These are phyloP conservation scores for Noturus placidus DNA, from an alignment of 2,113 vertebrate genomes.

Conservation along the genomic window DNA sequence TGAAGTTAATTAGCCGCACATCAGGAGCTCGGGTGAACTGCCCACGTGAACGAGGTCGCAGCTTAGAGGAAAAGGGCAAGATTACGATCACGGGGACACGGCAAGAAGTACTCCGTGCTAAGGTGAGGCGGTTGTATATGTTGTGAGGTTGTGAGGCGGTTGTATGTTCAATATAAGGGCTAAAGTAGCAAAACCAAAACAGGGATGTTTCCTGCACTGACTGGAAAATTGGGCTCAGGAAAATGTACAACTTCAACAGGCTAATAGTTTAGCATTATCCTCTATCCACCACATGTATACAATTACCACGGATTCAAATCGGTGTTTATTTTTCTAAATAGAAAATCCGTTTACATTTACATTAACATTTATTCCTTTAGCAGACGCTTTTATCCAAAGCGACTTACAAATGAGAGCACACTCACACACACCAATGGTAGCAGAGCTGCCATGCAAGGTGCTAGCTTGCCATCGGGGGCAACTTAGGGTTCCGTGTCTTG, in stretches of 20 bases:
- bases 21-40: slow-evolving; percentile 82
- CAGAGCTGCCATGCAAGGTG: too few relatives aligned
- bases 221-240: not conserved
- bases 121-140: slow-evolving; percentile 67
- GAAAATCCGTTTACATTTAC: too few relatives aligned
- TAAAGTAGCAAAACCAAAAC: not conserved
- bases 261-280: not conserved
- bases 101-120: slow-evolving; percentile 79
- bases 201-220: not conserved
- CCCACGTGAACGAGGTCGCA: slow-evolving; percentile 58
- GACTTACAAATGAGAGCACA: too few relatives aligned
- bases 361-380: too few relatives aligned
- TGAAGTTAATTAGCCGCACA: slow-evolving; percentile 79
- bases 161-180: not conserved
- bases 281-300: not conserved
- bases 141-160: slow-evolving; percentile 60
- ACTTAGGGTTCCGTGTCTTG: too few relatives aligned
- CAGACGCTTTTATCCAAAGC: too few relatives aligned
- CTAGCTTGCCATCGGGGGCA: too few relatives aligned
- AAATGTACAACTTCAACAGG: not conserved
- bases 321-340: not conserved
- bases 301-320: not conserved
- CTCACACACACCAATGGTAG: too few relatives aligned
- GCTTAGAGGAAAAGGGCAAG: slow-evolving; percentile 58
- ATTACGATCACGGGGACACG: slow-evolving; percentile 80